These are phyloP conservation scores for Prinia subflava DNA, from an alignment of 2,113 vertebrate genomes.

Conservation along the genomic window DNA sequence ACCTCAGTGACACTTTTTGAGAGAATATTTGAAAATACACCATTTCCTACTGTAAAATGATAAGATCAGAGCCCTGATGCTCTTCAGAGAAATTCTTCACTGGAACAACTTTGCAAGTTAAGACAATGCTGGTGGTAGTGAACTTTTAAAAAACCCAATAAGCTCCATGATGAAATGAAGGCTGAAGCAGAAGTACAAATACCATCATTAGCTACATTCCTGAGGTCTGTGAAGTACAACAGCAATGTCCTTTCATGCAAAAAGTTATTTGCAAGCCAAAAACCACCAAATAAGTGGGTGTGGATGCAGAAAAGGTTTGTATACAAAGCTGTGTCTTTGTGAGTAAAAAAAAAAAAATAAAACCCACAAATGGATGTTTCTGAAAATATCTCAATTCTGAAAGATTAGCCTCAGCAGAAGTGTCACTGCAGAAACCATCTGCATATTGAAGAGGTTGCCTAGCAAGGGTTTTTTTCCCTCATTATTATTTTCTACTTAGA, in stretches of 20 bases:
- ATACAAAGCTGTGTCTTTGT: constrained; percentile 48
- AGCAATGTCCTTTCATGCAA: constrained; percentile 17
- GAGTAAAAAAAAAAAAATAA: neutral
- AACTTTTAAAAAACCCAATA: neutral
- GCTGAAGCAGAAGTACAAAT: neutral
- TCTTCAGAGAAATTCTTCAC: neutral
- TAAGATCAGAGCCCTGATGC: neutral
- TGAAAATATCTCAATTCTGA: constrained; percentile 76
- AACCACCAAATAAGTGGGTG: neutral
- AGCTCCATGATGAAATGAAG: neutral
- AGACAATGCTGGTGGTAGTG: neutral
- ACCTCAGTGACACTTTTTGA: neutral
- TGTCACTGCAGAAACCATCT: constrained; percentile 60
- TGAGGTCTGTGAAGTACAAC: constrained; percentile 15
- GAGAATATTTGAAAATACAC: neutral
- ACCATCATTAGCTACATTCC: neutral
- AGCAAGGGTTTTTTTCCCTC: constrained; percentile 14
- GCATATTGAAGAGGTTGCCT: constrained; percentile 59
- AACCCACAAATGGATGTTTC: constrained; percentile 62
- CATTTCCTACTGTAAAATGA: neutral
- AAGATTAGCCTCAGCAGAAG: constrained; percentile 70
- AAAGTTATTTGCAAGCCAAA: constrained; percentile 56
- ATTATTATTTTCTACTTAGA: constrained; percentile 49
- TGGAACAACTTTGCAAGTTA: neutral
- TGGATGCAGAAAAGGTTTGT: constrained; percentile 15